These are phyloP conservation scores for Drosophila mimica DNA, from an alignment of 2,888 invertebrate species.

Conservation along the genomic window DNA sequence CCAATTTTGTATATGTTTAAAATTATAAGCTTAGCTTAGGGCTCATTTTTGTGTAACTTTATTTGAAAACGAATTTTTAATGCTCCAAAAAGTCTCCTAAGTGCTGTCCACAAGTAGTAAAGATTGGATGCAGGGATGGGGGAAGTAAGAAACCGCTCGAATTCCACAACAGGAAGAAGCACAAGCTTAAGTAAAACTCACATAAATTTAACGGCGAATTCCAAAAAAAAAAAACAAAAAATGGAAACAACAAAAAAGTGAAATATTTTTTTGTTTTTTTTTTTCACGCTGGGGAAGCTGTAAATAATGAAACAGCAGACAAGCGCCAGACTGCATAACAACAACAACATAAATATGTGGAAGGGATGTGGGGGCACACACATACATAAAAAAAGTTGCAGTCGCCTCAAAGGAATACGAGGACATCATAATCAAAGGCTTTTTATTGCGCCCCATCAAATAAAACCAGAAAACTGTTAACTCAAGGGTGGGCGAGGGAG, in stretches of 20 bases:
- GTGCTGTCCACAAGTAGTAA: conserved; percentile 7
- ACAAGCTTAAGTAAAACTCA: conserved; percentile 39
- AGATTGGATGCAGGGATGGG: neutral
- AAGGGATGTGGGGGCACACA: neutral
- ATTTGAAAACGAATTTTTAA: conserved; percentile 62
- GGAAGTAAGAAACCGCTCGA: conserved; percentile 6
- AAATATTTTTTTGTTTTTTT: neutral
- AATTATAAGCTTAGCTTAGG: neutral
- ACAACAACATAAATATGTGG: conserved; percentile 21
- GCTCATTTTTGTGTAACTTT: neutral
- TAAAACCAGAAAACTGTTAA: conserved; percentile 64
- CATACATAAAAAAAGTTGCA: conserved; percentile 2
- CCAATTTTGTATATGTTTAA: neutral
- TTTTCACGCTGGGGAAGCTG: conserved; percentile 58
- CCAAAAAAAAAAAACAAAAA: conserved; percentile 1
- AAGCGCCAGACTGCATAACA: conserved; percentile 69
- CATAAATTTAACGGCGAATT: conserved; percentile 54
- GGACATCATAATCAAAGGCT: conserved; percentile 74
- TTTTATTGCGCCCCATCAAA: conserved; percentile 73
- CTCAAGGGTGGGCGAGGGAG: conserved; percentile 38
- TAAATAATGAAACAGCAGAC: conserved; percentile 77
- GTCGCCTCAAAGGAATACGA: conserved; percentile 63
- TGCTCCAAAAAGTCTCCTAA: conserved; percentile 42
- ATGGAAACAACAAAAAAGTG: neutral
- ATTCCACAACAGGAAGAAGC: neutral